A percentile compares a stretch with the other conserved stretches of the same genome.
Conservation (phyloP, 2,797 vertebrate genomes). For the Bryconaethiops microstoma region DNA sequence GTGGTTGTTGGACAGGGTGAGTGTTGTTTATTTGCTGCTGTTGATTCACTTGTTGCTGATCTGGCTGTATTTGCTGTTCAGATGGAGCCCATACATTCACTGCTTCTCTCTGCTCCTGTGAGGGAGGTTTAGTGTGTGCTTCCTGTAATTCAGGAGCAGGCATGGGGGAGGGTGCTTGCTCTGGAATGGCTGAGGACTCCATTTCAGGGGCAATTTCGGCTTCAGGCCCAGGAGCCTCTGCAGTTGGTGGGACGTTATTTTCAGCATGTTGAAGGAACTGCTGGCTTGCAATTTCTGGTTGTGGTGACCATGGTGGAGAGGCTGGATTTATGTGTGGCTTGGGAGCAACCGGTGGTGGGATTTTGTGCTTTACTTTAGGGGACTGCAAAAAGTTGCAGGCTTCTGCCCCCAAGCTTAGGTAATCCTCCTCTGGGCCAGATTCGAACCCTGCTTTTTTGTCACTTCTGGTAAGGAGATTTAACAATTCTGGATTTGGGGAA, state of each 20-base stretch:
- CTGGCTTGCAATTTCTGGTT: conserved; percentile 75
- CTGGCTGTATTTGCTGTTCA: conserved; percentile 68
- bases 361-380: conserved; percentile 85
- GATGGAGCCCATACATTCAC: conserved; percentile 66
- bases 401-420: conserved; percentile 97
- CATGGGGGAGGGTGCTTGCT: conserved; percentile 56
- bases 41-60: conserved; percentile 65
- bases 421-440: conserved; percentile 95
- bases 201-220: conserved; percentile 63
- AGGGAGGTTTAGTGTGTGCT: conserved; percentile 54
- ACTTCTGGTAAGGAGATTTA: conserved; percentile 88
- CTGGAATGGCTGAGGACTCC: conserved; percentile 66
- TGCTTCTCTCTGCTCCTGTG: conserved; percentile 63
- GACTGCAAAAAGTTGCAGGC: conserved; percentile 97
- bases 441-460: conserved; percentile 89
- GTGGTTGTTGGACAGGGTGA: conserved; percentile 51
- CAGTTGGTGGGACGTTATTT: conserved; percentile 76
- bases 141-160: conserved; percentile 65
- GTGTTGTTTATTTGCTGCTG: conserved; percentile 32
- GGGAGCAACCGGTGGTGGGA: conserved; percentile 94
- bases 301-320: conserved; percentile 86
- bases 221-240: conserved; percentile 67
- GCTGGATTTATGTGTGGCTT: conserved; percentile 87
- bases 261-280: conserved; percentile 80
- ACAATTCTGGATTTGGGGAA: conserved; percentile 89